Evolutionary conservation across 2,113 vertebrate genomes (phyloP).

Genomic region (Aphelocoma coerulescens): DNA sequence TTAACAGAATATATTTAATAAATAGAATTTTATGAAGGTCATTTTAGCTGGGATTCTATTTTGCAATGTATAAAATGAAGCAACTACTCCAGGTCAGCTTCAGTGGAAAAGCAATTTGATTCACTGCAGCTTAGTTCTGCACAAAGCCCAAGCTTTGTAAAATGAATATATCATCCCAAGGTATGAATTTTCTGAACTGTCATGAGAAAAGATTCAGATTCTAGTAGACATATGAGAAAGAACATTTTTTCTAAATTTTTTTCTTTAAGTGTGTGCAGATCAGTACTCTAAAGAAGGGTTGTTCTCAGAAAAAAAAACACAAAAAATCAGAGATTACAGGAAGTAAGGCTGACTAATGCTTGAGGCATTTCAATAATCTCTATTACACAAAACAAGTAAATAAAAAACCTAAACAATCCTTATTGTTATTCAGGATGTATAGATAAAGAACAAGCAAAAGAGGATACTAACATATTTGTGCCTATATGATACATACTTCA

Average conservation of each 20-base stretch:
- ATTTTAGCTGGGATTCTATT: not conserved
- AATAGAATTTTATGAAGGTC: not conserved
- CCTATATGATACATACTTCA: not conserved
- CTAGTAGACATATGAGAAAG: not conserved
- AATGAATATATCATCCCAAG: not conserved
- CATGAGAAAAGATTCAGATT: not conserved
- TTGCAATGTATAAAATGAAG: not conserved
- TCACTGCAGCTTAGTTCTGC: not conserved
- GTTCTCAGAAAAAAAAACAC: accelerated
- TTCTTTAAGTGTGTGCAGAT: too few species aligned
- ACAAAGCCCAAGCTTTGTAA: not conserved
- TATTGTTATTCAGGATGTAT: not conserved
- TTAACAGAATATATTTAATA: not conserved
- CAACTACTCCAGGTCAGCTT: not conserved
- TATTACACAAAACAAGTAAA: not conserved
- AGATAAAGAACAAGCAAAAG: not conserved
- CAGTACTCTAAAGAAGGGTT: not conserved
- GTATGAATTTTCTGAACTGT: not conserved
- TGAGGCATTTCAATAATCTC: not conserved
- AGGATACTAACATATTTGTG: not conserved
- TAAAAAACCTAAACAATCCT: not conserved
- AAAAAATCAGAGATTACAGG: not conserved
- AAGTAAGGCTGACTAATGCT: not conserved
- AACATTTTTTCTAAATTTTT: not conserved
- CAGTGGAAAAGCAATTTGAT: not conserved